Evolutionary conservation across 2,113 vertebrate genomes (phyloP).

Genomic region (Anolis carolinensis): DNA sequence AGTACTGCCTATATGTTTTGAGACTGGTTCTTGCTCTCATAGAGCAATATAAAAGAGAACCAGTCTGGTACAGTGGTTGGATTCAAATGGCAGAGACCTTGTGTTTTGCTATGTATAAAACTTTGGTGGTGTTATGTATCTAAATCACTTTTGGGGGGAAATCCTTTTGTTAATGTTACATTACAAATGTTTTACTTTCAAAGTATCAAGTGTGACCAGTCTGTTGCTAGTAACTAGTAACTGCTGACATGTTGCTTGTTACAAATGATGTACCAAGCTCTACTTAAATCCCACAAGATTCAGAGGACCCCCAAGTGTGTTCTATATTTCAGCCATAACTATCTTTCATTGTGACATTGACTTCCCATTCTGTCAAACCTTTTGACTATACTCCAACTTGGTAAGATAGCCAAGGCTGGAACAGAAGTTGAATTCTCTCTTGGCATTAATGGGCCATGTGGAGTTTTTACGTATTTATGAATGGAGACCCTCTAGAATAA

Average conservation of each 20-base stretch:
- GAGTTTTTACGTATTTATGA: background rate
- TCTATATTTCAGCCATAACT: background rate
- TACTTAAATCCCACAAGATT: background rate
- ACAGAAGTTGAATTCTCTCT: background rate
- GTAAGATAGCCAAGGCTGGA: background rate
- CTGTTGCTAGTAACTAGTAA: background rate
- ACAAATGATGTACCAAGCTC: background rate
- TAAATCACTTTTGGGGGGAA: too few relatives aligned
- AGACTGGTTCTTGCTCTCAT: background rate
- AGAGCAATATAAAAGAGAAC: background rate
- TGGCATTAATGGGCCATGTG: background rate
- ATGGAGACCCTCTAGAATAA: background rate
- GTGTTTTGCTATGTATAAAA: background rate
- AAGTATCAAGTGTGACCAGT: background rate
- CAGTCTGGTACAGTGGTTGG: background rate
- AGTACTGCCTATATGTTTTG: background rate
- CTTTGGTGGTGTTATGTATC: background rate
- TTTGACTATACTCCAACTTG: background rate
- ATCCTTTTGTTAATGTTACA: too few relatives aligned
- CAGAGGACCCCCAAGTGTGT: background rate
- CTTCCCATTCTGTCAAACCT: background rate
- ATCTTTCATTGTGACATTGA: background rate
- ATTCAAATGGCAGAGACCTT: too few relatives aligned
- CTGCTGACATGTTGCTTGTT: background rate
- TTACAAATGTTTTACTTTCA: background rate